Evolutionary conservation across 2,113 vertebrate species (phyloP), one percentile per base, ranked within the genome.

Genomic region (Nothocercus julius): DNA sequence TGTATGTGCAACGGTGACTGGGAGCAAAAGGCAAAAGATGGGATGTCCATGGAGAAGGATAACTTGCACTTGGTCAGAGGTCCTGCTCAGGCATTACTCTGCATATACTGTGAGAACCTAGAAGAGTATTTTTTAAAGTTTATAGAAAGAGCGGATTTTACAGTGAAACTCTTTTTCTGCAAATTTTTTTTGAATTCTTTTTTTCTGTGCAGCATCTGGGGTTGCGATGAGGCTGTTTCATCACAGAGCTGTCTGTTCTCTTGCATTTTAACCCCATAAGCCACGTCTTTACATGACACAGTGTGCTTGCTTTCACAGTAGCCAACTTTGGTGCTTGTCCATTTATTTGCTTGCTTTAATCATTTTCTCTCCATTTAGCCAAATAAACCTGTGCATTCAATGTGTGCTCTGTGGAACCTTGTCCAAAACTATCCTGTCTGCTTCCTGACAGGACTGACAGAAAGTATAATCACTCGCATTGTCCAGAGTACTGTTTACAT

Each of bases 401-500:
- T 82, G 82, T 79, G 49, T 87, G 42, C 22, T 17, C 67, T 75
- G 49, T 82, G 76, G 86, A 90, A 87, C 76, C 68, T 85, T 13
- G 7, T 95, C 75, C 64, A 82, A 75, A 63, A 64, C 92, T 72
- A 49, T 38, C 34, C 69, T 69, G 87, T 92, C 77, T 95, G 90
- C 82, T 94, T 91, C 63, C 92, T 96, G 82, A 92, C 82, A 94
- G 63, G 69, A 47, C 93, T 95, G 87, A 94, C 76, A 95, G 74
- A 92, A 84, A 92, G 63, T 92, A 95, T 84, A 96, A 88, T 95
- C 49, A 36, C 86, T 75, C 49, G 72, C 82, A 59, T 93, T 96
- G 93, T 94, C 95, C 92, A 90, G 80, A 93, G 73, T 64, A 69
- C 89, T 91, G 53, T 90, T 94, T 96, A 92, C 84, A 90, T 91